Evolutionary conservation across 1,140 invertebrate species (phyloP).

Genomic region (Plutomurus gul): DNA sequence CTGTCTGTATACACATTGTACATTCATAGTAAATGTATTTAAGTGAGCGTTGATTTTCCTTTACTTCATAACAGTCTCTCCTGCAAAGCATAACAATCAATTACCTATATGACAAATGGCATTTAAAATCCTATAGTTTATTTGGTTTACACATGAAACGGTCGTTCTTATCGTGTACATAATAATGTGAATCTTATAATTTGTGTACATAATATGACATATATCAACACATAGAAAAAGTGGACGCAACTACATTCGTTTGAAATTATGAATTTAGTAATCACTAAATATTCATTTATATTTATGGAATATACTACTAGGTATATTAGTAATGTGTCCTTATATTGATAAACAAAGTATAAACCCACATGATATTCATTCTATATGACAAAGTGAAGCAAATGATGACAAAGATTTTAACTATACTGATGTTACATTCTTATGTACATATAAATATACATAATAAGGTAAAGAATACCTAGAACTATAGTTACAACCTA

Average conservation of each 20-base stretch:
- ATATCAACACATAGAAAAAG: no score
- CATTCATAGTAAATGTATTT: no score
- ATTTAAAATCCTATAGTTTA: background rate
- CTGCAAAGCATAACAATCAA: background rate
- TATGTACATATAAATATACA: conserved; percentile 1
- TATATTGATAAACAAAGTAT: background rate
- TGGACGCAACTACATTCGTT: no score
- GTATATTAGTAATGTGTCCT: background rate
- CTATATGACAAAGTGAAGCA: background rate
- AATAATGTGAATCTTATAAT: no score
- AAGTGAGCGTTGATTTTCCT: no score
- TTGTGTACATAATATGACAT: background rate
- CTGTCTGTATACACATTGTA: no score
- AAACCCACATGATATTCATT: conserved; percentile 5
- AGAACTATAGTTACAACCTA: background rate
- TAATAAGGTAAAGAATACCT: background rate
- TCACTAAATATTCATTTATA: background rate
- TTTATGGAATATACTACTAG: background rate
- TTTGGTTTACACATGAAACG: background rate
- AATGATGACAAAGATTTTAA: background rate
- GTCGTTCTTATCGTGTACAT: no score
- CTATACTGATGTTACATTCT: background rate
- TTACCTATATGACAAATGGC: conserved; percentile 14
- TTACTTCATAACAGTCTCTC: background rate
- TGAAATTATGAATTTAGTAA: background rate